phyloP scores from a whole-genome alignment of 2,888 invertebrate species.

The Dryadula phaetusa region DNA sequence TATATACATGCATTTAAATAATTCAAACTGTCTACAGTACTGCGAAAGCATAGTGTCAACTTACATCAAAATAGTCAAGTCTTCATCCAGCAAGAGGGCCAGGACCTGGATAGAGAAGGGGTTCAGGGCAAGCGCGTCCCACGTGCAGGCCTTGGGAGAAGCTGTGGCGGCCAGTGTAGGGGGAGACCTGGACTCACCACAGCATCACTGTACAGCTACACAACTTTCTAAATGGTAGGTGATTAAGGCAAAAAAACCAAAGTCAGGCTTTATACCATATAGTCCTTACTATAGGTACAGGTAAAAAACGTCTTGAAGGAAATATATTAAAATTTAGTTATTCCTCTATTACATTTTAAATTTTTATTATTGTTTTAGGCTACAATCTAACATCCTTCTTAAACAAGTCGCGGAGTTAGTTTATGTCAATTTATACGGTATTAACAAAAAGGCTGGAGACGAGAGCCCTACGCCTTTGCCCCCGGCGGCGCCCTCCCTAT shows the following conservation, averaged over 20 bases:
- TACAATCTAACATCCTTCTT: constrained; percentile 79
- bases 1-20: neutral
- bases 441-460: constrained; percentile 59
- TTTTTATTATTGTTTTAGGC: no score
- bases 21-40: constrained; percentile 78
- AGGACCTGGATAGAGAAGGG: constrained; percentile 73
- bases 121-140: constrained; percentile 67
- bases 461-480: constrained; percentile 57
- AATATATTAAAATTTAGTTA: no score
- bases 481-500: constrained; percentile 57
- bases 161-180: constrained; percentile 66
- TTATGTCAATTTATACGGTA: constrained; percentile 80
- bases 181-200: constrained; percentile 62
- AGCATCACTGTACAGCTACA: constrained; percentile 57
- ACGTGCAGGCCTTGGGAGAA: constrained; percentile 76
- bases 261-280: no score
- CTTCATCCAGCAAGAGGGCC: constrained; percentile 61
- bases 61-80: constrained; percentile 88
- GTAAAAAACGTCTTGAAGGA: no score
- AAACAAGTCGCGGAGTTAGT: constrained; percentile 81
- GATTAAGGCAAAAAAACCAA: no score
- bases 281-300: no score
- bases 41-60: constrained; percentile 91
- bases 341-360: neutral
- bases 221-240: constrained; percentile 69